Evolutionary conservation across 2,888 invertebrate species (phyloP).

Genomic region (Latheticus oryzae): DNA sequence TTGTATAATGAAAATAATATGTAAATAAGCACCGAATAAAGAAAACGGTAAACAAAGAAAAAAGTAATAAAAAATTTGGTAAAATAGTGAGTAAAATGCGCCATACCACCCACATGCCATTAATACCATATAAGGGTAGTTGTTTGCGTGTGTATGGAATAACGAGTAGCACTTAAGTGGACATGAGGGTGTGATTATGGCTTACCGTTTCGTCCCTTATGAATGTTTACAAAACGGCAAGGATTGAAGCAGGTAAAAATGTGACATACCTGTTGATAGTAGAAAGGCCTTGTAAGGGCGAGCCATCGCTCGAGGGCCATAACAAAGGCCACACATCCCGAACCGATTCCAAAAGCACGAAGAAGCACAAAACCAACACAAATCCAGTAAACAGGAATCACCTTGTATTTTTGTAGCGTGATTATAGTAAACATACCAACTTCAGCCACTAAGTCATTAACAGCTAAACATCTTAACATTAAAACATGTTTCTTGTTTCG

Average conservation of each 20-base stretch:
- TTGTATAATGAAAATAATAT: constrained; percentile 15
- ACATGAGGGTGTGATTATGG: constrained; percentile 11
- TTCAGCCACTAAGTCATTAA: constrained; percentile 83
- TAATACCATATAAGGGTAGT: constrained; percentile 5
- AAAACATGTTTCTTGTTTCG: constrained; percentile 85
- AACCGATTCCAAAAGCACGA: constrained; percentile 86
- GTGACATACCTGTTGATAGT: constrained; percentile 83
- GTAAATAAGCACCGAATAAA: constrained; percentile 11
- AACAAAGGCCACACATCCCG: constrained; percentile 88
- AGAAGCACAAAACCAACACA: constrained; percentile 79
- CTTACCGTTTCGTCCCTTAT: constrained; percentile 19
- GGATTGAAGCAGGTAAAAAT: constrained; percentile 18
- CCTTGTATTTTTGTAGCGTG: constrained; percentile 68
- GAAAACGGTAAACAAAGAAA: constrained; percentile 7
- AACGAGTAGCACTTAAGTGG: constrained; percentile 11
- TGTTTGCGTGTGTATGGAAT: constrained; percentile 10
- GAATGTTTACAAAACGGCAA: constrained; percentile 19
- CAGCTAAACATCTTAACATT: constrained; percentile 81
- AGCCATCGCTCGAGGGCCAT: constrained; percentile 91
- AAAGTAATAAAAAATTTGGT: constrained; percentile 4
- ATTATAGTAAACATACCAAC: constrained; percentile 82
- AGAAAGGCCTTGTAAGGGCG: constrained; percentile 86
- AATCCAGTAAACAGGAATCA: constrained; percentile 66
- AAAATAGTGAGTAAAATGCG: background rate
- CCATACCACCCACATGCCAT: background rate